These are phyloP conservation scores for Bombus sibiricus DNA, from an alignment of 1,140 invertebrate genomes.

Conservation along the genomic window DNA sequence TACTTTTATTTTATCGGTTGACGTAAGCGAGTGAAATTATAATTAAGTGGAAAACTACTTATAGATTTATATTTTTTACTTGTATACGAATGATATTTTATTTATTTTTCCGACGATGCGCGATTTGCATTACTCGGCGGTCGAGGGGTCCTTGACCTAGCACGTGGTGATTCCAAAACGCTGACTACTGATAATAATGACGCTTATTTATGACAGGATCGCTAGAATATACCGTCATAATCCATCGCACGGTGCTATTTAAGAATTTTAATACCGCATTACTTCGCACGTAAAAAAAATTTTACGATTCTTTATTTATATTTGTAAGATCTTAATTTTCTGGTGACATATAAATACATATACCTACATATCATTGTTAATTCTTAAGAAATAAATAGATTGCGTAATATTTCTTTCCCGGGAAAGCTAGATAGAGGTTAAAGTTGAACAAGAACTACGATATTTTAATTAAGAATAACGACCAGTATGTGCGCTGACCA, in stretches of 20 bases:
- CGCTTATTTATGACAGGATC: not conserved
- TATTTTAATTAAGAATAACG: slow-evolving; percentile 71
- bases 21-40: not conserved
- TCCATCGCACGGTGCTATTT: not conserved
- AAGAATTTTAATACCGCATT: not conserved
- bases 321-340: not conserved
- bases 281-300: not conserved
- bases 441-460: slow-evolving; percentile 9
- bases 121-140: slow-evolving; percentile 40
- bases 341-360: not conserved
- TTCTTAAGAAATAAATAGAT: not conserved
- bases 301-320: slow-evolving; percentile 27
- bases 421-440: not conserved
- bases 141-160: slow-evolving; percentile 61
- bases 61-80: not conserved
- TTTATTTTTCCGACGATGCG: slow-evolving; percentile 12
- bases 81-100: not conserved
- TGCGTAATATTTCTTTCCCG: not conserved
- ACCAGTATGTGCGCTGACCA: slow-evolving; percentile 74
- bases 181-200: slow-evolving; percentile 52
- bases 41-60: not conserved
- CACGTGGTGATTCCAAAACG: slow-evolving; percentile 43
- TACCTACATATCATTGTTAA: not conserved
- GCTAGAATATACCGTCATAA: not conserved
- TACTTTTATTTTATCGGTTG: not conserved